Conservation (phyloP, 2,888 invertebrate species). For the Fragum fragum region DNA sequence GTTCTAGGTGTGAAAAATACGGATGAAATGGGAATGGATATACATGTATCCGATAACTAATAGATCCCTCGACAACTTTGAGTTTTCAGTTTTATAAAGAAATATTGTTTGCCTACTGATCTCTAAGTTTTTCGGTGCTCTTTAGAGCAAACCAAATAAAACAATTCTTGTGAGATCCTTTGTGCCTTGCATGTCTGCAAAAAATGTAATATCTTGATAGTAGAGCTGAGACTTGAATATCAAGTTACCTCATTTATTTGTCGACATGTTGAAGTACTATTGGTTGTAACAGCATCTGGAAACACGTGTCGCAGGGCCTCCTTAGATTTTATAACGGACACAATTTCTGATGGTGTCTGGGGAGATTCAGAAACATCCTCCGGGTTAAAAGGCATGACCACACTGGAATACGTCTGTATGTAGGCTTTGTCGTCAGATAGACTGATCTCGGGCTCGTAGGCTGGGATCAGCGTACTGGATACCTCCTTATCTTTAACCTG, state of each 20-base stretch:
- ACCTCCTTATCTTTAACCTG: constrained; percentile 55
- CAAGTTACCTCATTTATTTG: constrained; percentile 70
- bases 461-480: constrained; percentile 35
- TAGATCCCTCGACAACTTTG: too few species aligned
- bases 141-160: too few species aligned
- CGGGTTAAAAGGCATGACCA: constrained; percentile 59
- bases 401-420: constrained; percentile 61
- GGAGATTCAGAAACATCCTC: constrained; percentile 66
- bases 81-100: too few species aligned
- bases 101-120: too few species aligned
- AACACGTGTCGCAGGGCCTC: constrained; percentile 57
- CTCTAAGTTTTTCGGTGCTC: too few species aligned
- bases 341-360: constrained; percentile 65
- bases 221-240: too few species aligned
- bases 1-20: too few species aligned
- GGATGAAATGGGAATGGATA: too few species aligned
- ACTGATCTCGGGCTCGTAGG: constrained; percentile 46
- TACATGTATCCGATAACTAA: too few species aligned
- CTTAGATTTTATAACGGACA: constrained; percentile 67
- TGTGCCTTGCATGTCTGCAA: too few species aligned
- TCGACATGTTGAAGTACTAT: constrained; percentile 60
- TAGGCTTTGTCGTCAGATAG: constrained; percentile 36
- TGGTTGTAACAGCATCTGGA: constrained; percentile 40
- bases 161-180: too few species aligned
- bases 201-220: too few species aligned